Base-by-base conservation (phyloP, 2,113 vertebrate species). In the Vireo altiloquus region DNA sequence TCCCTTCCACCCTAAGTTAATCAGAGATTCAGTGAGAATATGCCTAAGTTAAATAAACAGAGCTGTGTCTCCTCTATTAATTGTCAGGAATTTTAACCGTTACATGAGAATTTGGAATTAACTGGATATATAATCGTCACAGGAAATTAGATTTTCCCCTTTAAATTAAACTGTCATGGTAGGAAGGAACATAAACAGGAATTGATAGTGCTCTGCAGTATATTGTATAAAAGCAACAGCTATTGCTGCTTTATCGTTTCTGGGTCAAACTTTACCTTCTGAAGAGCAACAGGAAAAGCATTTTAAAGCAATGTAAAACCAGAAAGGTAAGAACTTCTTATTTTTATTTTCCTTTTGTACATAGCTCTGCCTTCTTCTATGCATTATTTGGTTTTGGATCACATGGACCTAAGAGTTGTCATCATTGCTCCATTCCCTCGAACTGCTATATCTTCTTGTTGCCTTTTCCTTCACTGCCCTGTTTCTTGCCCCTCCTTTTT, bases 101-200 rank as follows among this genome's bases (percentile, higher is more conserved):
- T 94, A 92, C 59, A 56, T 86, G 64, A 92, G 92, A 90, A 70
- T 77, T 66, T 83, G 68, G 86, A 93, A 92, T 94, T 93, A 96
- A 83, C 64, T 86, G 92, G 76, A 77, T 89, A 92, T 87, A 86
- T 70, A 92, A 94, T 93, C 25, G 0, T 83, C 92, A 87, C 76
- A 94, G 94, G 95, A 97, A 97, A 97, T 97, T 93, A 84, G 92
- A 95, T 96, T 93, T 94, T 95, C 91, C 91, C 76, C 92, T 90
- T 90, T 92, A 96, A 96, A 97, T 95, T 92, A 89, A 92, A 89
- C 56, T 83, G 82, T 95, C 92, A 92, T 83, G 91, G 92, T 90
- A 83, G 60, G 64, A 88, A 89, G 35, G 42, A 90, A 86, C 54
- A 54, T 81, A 89, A 83, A 52, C 20, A 52, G 46, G 54, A 59